A percentile compares a stretch with the other conserved stretches of the same genome.
phyloP scores from a whole-genome alignment of 2,113 vertebrate species.

The crab-eating macaque (Macaca fascicularis) region T2T-MFA8v1.1 NC_088375.1:203836001-203836500 shows the following conservation, averaged over 20 bases:
- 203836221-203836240: too few relatives aligned
- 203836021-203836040: too few relatives aligned
- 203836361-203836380: neutral
- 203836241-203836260: neutral
- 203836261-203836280: neutral
- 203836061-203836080: too few relatives aligned
- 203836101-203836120: too few relatives aligned
- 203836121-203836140: too few relatives aligned
- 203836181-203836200: too few relatives aligned
- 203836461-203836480: neutral
- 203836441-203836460: neutral
- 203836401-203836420: neutral
- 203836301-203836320: neutral
- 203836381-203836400: neutral
- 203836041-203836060: too few relatives aligned
- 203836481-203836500: neutral
- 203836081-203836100: too few relatives aligned
- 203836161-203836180: too few relatives aligned
- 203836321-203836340: neutral
- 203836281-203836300: neutral
- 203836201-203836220: too few relatives aligned
- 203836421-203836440: neutral
- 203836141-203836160: too few relatives aligned
- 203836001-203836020: too few relatives aligned
- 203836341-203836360: neutral